These are phyloP conservation scores for Xanthorhoe designata DNA, from an alignment of 2,888 invertebrate species.

Conservation along the genomic window DNA sequence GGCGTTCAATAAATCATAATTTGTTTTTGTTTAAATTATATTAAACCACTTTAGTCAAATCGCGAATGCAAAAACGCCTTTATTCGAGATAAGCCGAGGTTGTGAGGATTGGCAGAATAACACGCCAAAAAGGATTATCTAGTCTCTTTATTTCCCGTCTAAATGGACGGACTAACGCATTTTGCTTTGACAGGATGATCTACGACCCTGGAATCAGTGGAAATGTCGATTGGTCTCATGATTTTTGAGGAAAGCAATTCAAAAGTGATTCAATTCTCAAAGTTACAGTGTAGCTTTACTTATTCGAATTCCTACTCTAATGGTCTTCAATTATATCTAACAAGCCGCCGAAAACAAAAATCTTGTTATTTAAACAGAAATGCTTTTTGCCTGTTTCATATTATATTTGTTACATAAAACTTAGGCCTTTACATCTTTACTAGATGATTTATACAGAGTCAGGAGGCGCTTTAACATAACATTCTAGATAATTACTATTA, in stretches of 20 bases:
- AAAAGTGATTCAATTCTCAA: slow-evolving; percentile 2
- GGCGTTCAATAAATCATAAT: slow-evolving; percentile 57
- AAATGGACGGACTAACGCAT: slow-evolving; percentile 48
- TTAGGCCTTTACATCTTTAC: no score
- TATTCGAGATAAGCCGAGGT: slow-evolving; percentile 49
- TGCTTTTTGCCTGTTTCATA: background rate
- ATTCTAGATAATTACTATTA: background rate
- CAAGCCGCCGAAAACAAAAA: background rate
- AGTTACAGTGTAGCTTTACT: slow-evolving; percentile 1
- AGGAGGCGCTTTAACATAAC: no score
- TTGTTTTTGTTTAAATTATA: slow-evolving; percentile 56
- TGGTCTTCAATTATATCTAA: background rate
- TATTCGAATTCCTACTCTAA: background rate
- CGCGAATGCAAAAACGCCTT: slow-evolving; percentile 40
- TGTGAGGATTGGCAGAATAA: slow-evolving; percentile 42
- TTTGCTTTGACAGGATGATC: slow-evolving; percentile 45
- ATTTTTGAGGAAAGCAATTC: slow-evolving; percentile 1
- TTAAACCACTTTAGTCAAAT: slow-evolving; percentile 56
- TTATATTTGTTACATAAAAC: background rate
- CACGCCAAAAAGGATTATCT: slow-evolving; percentile 47
- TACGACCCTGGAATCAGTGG: slow-evolving; percentile 8
- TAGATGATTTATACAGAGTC: no score
- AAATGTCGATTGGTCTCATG: slow-evolving; percentile 8
- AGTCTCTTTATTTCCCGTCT: slow-evolving; percentile 45
- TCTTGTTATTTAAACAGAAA: background rate